These are phyloP conservation scores for Romanogobio albipinnatus DNA, from an alignment of 2,113 vertebrate genomes.

Conservation along the genomic window DNA sequence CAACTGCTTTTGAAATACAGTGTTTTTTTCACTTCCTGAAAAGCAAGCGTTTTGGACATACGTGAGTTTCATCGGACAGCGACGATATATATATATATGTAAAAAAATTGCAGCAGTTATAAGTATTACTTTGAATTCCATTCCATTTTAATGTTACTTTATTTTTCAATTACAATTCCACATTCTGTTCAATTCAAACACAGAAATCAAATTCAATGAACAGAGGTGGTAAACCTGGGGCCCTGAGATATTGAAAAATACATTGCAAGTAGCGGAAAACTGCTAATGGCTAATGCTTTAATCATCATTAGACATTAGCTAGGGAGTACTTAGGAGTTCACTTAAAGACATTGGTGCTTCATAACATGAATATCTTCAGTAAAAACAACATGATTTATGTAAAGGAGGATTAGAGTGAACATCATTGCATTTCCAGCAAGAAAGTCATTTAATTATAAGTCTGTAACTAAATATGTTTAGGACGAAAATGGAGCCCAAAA, in stretches of 20 bases:
- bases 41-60: too few relatives aligned
- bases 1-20: too few relatives aligned
- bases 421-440: slow-evolving; percentile 15
- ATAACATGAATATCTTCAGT: slow-evolving; percentile 14
- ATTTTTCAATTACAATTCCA: not conserved
- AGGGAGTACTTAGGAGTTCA: slow-evolving; percentile 1
- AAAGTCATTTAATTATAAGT: slow-evolving; percentile 24
- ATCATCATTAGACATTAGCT: slow-evolving; percentile 33
- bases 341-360: slow-evolving; percentile 2
- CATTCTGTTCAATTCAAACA: not conserved
- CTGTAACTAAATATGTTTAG: slow-evolving; percentile 10
- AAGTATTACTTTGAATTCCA: not conserved
- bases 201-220: not conserved
- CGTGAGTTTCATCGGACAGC: too few relatives aligned
- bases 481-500: not conserved
- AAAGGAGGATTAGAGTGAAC: not conserved
- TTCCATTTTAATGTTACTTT: not conserved
- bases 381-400: slow-evolving; percentile 35
- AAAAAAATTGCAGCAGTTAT: not conserved
- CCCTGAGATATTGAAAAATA: slow-evolving; percentile 7
- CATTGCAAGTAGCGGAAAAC: not conserved
- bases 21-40: too few relatives aligned
- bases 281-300: slow-evolving; percentile 2
- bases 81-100: too few relatives aligned
- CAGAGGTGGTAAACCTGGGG: not conserved